Evolutionary conservation across 2,888 invertebrate species (phyloP).

Genomic region (Polydrusus pterygomalis): DNA sequence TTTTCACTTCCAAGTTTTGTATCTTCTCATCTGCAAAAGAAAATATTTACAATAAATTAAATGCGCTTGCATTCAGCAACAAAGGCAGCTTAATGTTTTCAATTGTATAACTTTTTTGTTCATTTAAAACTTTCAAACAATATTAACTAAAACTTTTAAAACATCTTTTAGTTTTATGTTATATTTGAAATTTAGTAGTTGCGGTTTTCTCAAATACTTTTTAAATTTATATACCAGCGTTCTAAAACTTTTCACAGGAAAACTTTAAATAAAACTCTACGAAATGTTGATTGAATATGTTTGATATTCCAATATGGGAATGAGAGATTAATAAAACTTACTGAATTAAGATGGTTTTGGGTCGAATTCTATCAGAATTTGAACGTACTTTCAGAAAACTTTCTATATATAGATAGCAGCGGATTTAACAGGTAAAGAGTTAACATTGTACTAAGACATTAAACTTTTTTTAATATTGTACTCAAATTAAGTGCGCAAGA

Average conservation of each 20-base stretch:
- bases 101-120: constrained; percentile 2
- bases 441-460: too few relatives aligned
- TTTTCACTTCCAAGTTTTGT: constrained; percentile 59
- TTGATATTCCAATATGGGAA: constrained; percentile 12
- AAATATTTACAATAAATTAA: constrained; percentile 22
- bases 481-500: too few relatives aligned
- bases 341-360: background rate
- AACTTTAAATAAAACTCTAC: constrained; percentile 9
- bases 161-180: background rate
- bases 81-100: too few relatives aligned
- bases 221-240: constrained; percentile 2
- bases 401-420: too few relatives aligned
- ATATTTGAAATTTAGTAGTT: constrained; percentile 3
- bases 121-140: background rate
- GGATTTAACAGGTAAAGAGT: too few relatives aligned
- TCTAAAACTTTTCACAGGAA: constrained; percentile 5
- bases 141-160: background rate
- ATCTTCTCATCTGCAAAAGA: constrained; percentile 61
- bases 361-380: constrained; percentile 3
- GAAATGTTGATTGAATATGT: constrained; percentile 1
- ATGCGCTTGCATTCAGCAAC: background rate
- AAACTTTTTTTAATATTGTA: too few relatives aligned
- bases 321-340: constrained; percentile 19
- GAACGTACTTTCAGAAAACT: background rate
- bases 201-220: constrained; percentile 8